These are phyloP conservation scores for Capricornis sumatraensis DNA, from an alignment of 2,113 vertebrate species.

Conservation along the genomic window DNA sequence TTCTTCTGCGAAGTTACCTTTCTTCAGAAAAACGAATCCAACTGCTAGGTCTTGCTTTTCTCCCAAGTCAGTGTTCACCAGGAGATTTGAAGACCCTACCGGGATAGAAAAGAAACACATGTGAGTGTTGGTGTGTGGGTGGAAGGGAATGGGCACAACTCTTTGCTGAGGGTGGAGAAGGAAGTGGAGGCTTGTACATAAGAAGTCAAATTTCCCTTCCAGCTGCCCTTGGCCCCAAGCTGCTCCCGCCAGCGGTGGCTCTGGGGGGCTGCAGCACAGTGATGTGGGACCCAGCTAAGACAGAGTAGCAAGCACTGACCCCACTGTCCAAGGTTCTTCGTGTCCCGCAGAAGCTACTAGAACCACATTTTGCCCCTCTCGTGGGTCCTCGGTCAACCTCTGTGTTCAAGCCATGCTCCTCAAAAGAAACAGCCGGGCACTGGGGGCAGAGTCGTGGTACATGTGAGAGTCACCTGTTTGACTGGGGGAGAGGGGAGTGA, in stretches of 20 bases:
- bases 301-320: not conserved
- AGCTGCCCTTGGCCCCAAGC: not conserved
- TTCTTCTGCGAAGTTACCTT: not conserved
- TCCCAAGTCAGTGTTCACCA: not conserved
- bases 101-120: not conserved
- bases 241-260: not conserved
- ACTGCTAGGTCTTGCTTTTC: not conserved
- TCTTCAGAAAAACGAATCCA: not conserved
- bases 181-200: not conserved
- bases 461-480: not conserved
- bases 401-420: not conserved
- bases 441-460: accelerated
- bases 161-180: not conserved
- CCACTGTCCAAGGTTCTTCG: not conserved
- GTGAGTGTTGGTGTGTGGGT: not conserved
- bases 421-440: not conserved
- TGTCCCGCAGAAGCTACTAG: not conserved
- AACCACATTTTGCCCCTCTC: not conserved
- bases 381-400: not conserved
- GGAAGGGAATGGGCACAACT: not conserved
- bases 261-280: not conserved
- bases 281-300: too few species aligned
- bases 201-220: not conserved
- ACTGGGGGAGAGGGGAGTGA: not conserved
- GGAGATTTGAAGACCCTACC: not conserved